Conservation (phyloP, 2,888 invertebrate genomes). For the Ichneumon xanthorius region DNA sequence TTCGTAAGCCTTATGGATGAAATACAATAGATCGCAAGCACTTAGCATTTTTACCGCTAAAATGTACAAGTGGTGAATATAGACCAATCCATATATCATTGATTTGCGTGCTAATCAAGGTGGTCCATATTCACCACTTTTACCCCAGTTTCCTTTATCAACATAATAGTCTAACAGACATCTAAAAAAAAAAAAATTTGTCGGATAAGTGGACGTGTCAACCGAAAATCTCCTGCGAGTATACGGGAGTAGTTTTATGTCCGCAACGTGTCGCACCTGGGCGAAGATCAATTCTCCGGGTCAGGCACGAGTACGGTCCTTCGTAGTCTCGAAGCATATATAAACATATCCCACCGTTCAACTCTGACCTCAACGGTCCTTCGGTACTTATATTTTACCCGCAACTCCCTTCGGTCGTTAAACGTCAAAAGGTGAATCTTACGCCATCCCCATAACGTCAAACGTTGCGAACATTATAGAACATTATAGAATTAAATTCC, state of each 20-base stretch:
- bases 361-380: slow-evolving; percentile 23
- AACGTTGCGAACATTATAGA: not conserved
- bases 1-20: too few relatives aligned
- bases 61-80: too few relatives aligned
- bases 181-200: not conserved
- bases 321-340: slow-evolving; percentile 10
- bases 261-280: slow-evolving; percentile 51
- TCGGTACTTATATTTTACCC: not conserved
- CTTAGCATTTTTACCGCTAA: too few relatives aligned
- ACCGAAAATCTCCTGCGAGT: not conserved
- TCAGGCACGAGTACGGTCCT: slow-evolving; percentile 16
- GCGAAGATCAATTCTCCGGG: slow-evolving; percentile 28
- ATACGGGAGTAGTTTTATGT: slow-evolving; percentile 10
- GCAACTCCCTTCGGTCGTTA: slow-evolving; percentile 7
- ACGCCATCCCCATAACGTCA: slow-evolving; percentile 4
- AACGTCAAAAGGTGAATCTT: slow-evolving; percentile 17
- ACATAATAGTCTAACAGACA: not conserved
- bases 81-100: too few relatives aligned
- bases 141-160: too few relatives aligned
- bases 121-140: too few relatives aligned
- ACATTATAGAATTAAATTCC: slow-evolving; percentile 12
- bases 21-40: too few relatives aligned
- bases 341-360: not conserved
- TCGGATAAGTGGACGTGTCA: not conserved
- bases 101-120: too few relatives aligned